These are phyloP conservation scores for Catharus minimus DNA, from an alignment of 2,113 vertebrate genomes.

Conservation along the genomic window DNA sequence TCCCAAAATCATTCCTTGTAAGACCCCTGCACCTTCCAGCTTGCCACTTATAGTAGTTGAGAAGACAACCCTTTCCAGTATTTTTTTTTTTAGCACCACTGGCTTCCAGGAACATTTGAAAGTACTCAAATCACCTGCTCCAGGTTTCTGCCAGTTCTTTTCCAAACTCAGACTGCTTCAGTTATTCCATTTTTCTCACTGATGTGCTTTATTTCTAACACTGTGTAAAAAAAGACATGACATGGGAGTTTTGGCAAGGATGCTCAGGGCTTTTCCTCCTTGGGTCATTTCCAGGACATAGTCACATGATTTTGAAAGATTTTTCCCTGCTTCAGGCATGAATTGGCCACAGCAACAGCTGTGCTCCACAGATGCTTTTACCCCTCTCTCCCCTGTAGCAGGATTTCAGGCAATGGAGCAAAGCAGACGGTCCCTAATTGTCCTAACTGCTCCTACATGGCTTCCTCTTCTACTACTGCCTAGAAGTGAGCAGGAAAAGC, in stretches of 20 bases:
- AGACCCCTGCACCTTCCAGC: neutral
- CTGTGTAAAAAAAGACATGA: conserved; percentile 16
- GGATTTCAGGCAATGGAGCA: neutral
- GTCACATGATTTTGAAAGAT: neutral
- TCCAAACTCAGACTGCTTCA: neutral
- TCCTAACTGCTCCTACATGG: neutral
- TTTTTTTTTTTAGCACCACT: neutral
- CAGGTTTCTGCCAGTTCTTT: conserved; percentile 15
- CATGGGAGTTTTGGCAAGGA: neutral
- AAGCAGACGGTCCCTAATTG: neutral
- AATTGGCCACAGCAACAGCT: neutral
- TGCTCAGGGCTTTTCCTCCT: conserved; percentile 29
- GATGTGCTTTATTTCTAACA: conserved; percentile 13
- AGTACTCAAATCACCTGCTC: conserved; percentile 15
- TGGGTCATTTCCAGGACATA: conserved; percentile 39
- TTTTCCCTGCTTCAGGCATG: neutral
- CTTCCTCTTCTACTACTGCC: neutral
- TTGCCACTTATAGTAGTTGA: neutral
- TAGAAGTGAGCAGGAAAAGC: conserved; percentile 3
- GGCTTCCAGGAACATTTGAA: conserved; percentile 55
- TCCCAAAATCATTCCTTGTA: neutral
- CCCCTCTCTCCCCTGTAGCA: neutral
- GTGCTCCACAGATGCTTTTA: neutral
- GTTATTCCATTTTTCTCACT: conserved; percentile 33
- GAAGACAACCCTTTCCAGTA: neutral